phyloP scores from a whole-genome alignment of 2,797 vertebrate genomes.

The Coreius guichenoti region DNA sequence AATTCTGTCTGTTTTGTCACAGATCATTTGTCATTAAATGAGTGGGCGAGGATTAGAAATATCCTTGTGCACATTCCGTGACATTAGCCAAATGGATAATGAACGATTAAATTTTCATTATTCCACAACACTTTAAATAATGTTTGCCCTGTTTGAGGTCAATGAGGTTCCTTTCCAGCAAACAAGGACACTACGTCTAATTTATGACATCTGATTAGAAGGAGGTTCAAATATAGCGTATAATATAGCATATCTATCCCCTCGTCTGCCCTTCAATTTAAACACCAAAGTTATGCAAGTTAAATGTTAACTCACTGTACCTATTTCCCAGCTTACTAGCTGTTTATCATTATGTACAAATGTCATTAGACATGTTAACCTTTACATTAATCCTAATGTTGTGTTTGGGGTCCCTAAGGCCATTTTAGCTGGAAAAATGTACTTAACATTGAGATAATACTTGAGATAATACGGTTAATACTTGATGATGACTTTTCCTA shows the following conservation, averaged over 20 bases:
- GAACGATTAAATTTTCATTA: slow-evolving; percentile 65
- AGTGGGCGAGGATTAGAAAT: slow-evolving; percentile 64
- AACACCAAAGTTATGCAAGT: slow-evolving; percentile 5
- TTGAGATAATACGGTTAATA: background rate
- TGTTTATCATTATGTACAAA: background rate
- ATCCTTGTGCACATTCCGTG: slow-evolving; percentile 60
- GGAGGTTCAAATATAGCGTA: background rate
- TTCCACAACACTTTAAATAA: slow-evolving; percentile 55
- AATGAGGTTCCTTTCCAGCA: slow-evolving; percentile 49
- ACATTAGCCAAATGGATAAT: slow-evolving; percentile 64
- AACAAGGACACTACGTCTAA: slow-evolving; percentile 41
- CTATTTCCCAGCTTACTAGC: background rate
- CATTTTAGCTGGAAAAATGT: background rate
- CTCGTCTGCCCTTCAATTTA: background rate
- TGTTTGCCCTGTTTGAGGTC: slow-evolving; percentile 53
- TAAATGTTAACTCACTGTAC: background rate
- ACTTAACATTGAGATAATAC: background rate
- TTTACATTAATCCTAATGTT: background rate
- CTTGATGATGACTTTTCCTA: background rate
- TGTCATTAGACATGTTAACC: background rate
- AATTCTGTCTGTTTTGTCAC: slow-evolving; percentile 60
- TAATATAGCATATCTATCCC: background rate
- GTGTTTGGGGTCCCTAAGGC: background rate
- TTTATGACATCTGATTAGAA: slow-evolving; percentile 24
- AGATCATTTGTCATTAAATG: slow-evolving; percentile 67